Percentiles rank a stretch among this genome's conserved stretches.
These are phyloP conservation scores for Eptatretus burgeri DNA, from an alignment of 2,113 vertebrate species.

Conservation along the genomic window DNA sequence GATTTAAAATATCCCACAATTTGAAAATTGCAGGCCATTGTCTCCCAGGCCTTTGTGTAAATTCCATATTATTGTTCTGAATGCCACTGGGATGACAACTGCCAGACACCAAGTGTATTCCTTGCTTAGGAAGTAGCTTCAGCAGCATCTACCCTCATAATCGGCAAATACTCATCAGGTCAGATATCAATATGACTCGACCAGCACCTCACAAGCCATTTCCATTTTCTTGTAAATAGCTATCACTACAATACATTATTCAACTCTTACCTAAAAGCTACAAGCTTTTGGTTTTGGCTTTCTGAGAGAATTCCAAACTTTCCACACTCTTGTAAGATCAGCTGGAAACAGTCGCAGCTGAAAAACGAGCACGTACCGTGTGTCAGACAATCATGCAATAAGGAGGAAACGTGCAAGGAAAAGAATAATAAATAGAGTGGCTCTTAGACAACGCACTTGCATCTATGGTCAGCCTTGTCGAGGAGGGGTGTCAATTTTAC, in stretches of 20 bases:
- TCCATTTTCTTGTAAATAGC: too few relatives aligned
- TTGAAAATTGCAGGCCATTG: too few relatives aligned
- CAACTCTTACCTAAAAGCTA: conserved; percentile 37
- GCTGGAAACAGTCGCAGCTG: conserved; percentile 64
- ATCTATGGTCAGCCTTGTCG: conserved; percentile 81
- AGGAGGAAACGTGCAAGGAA: background rate
- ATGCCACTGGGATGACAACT: too few relatives aligned
- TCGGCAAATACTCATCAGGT: too few relatives aligned
- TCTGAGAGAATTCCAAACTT: conserved; percentile 73
- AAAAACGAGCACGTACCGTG: conserved; percentile 7
- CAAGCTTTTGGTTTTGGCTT: conserved; percentile 31
- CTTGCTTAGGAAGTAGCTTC: too few relatives aligned
- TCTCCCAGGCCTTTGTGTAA: too few relatives aligned
- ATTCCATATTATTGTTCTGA: too few relatives aligned
- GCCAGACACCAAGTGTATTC: too few relatives aligned
- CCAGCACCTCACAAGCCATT: too few relatives aligned
- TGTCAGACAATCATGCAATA: background rate
- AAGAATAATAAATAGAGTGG: fast-evolving
- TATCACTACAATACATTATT: background rate
- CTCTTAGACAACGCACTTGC: conserved; percentile 39
- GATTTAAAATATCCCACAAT: too few relatives aligned
- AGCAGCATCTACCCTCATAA: too few relatives aligned
- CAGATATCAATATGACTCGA: too few relatives aligned
- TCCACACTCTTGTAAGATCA: conserved; percentile 67
- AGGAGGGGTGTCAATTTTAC: conserved; percentile 68